Evolutionary conservation across 2,113 vertebrate genomes (phyloP).

Genomic region (Varanus salvator): DNA sequence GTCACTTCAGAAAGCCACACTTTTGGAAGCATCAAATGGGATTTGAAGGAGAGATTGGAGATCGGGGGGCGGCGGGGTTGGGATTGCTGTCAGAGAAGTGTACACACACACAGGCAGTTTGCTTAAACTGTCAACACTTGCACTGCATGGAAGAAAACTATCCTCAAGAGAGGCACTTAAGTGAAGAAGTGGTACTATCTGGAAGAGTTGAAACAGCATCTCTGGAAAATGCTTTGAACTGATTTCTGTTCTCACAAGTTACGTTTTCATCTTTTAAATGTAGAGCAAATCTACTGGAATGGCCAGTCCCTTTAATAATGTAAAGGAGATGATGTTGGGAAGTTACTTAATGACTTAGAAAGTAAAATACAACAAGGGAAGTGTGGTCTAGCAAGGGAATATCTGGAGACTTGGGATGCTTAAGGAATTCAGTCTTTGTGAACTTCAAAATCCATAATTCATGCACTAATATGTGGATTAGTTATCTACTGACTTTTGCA

Average conservation of each 20-base stretch:
- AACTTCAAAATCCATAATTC: not conserved
- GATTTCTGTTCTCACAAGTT: constrained; percentile 36
- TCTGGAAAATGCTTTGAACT: constrained; percentile 20
- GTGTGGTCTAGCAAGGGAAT: not conserved
- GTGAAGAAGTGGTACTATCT: constrained; percentile 24
- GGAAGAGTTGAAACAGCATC: constrained; percentile 40
- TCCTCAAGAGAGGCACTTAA: constrained; percentile 19
- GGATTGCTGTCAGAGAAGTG: constrained; percentile 15
- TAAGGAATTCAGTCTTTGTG: not conserved
- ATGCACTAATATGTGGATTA: not conserved
- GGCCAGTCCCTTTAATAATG: not conserved
- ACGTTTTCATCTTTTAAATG: not conserved
- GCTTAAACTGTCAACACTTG: constrained; percentile 40
- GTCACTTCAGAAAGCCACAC: not conserved
- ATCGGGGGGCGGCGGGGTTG: not conserved
- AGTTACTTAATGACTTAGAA: not conserved
- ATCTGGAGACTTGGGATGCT: not conserved
- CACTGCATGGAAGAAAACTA: no score
- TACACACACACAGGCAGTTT: constrained; percentile 8
- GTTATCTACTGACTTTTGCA: no score
- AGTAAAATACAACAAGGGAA: not conserved
- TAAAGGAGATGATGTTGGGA: not conserved
- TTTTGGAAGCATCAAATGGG: not conserved
- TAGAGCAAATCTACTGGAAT: constrained; percentile 5
- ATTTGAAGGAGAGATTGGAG: no score